Base-by-base conservation (phyloP, 35 echinoderm and acorn worm species). In the Apostichopus californicus region DNA sequence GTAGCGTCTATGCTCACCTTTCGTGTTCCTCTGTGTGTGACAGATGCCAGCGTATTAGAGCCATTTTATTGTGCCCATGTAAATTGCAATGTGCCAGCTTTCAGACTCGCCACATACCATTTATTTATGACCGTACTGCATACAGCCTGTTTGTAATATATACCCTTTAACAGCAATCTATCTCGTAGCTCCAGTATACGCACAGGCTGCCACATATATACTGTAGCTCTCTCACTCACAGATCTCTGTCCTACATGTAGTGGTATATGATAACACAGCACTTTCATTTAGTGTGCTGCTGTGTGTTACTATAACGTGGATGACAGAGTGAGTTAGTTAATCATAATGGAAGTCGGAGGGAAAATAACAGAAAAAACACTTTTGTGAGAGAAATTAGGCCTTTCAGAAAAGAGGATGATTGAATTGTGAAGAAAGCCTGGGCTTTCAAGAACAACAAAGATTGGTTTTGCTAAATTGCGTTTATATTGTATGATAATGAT, bases 81-180 rank as follows among this genome's bases (percentile, higher is more conserved):
- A 75, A 75, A 75, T 75, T 75, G 71, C 71, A 18, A 75, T 75
- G 71, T 75, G 71, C 71, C 71, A 75, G 71, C 71, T 75, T 13
- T 13, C 71, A 75, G 71, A 75, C n/a, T 46, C 11, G 17, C n/a
- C 71, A n/a, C 71, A n/a, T 20, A 75, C 71, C 7, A 75, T 18
- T 75, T 22, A 75, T 75, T 75, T 7, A 18, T 75, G 18, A 7
- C 71, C 26, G 26, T 28, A n/a, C 71, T 75, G 71, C 7, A 18
- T n/a, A 18, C 71, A 75, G 13, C 6, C 71, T 22, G 71, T 75
- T 75, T 20, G 71, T 18, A 75, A 20, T n/a, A 75, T 75, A 46
- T 46, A 46, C 34, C 34, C 71, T 18, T n/a, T 75, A 75, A 75
- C 71, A 22, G n/a, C 71, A 13, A 75, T 18, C 71, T 61, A 75